Evolutionary conservation across 1,140 invertebrate species (phyloP).

Genomic region (Sarcophaga bullata): DNA sequence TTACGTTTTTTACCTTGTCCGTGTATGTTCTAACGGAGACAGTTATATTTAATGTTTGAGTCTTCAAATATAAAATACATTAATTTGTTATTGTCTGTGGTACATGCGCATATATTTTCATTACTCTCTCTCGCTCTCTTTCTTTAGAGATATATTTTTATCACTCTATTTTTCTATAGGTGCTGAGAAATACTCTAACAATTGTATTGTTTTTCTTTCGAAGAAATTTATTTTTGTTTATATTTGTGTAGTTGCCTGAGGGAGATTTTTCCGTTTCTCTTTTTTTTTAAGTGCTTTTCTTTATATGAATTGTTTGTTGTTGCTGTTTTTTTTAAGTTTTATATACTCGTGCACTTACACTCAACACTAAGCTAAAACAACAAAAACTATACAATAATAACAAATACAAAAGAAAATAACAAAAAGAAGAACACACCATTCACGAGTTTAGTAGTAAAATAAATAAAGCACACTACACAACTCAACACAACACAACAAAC

Average conservation of each 20-base stretch:
- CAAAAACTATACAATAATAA: no score
- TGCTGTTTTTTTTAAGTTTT: background rate
- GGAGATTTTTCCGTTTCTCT: background rate
- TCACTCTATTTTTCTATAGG: no score
- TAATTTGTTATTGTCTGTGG: no score
- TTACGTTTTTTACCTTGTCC: no score
- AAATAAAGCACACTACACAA: no score
- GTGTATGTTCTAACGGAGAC: no score
- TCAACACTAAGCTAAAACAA: background rate
- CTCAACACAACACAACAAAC: no score
- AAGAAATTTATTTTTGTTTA: background rate
- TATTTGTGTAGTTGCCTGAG: background rate
- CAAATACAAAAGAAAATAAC: conserved; percentile 4
- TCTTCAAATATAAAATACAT: no score
- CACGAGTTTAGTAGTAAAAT: conserved; percentile 10
- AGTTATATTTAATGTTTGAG: no score
- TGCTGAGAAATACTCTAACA: background rate
- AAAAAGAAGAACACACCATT: conserved; percentile 31
- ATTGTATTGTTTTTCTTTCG: background rate
- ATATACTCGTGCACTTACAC: conserved; percentile 17
- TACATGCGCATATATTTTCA: no score
- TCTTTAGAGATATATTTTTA: no score
- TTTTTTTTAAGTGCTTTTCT: background rate
- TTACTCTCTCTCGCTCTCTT: no score
- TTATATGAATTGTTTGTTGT: background rate